A percentile compares a stretch with the other conserved stretches of the same genome.
phyloP scores from a whole-genome alignment of 1,140 invertebrate genomes.

The Homalodisca vitripennis region DNA sequence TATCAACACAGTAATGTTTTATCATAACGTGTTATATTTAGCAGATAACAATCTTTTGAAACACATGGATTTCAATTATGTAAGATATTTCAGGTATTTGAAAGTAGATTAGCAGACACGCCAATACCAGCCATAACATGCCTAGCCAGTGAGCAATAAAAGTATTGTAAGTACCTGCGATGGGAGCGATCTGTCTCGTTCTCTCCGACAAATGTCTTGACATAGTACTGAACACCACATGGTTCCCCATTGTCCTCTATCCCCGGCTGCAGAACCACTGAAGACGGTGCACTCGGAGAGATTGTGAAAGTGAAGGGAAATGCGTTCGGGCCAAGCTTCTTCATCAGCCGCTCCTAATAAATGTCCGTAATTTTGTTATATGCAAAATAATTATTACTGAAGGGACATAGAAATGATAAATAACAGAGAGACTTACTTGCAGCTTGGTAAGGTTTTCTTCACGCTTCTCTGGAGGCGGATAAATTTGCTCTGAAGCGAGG shows the following conservation, averaged over 20 bases:
- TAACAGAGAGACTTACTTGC: conserved; percentile 48
- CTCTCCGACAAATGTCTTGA: conserved; percentile 84
- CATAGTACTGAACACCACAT: conserved; percentile 88
- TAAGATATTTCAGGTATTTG: too few relatives aligned
- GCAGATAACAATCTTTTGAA: too few relatives aligned
- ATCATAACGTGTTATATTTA: too few relatives aligned
- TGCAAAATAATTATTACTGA: neutral
- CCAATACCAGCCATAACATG: too few relatives aligned
- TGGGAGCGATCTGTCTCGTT: conserved; percentile 79
- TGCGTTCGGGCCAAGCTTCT: conserved; percentile 89
- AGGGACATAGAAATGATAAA: neutral
- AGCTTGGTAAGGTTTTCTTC: conserved; percentile 60
- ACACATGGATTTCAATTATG: too few relatives aligned
- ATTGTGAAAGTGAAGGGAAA: conserved; percentile 87
- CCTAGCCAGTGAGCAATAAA: too few relatives aligned
- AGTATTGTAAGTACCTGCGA: conserved; percentile 68
- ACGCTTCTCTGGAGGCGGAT: conserved; percentile 66
- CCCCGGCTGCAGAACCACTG: conserved; percentile 81
- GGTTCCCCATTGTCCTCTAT: conserved; percentile 88
- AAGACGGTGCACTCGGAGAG: conserved; percentile 80
- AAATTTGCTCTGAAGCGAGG: conserved; percentile 83
- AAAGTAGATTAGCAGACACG: too few relatives aligned
- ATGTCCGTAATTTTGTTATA: neutral
- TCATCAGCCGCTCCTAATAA: conserved; percentile 81
- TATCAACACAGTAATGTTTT: too few relatives aligned